Evolutionary conservation across 2,797 vertebrate genomes (phyloP).

Genomic region (Rhyacichthys aspro): DNA sequence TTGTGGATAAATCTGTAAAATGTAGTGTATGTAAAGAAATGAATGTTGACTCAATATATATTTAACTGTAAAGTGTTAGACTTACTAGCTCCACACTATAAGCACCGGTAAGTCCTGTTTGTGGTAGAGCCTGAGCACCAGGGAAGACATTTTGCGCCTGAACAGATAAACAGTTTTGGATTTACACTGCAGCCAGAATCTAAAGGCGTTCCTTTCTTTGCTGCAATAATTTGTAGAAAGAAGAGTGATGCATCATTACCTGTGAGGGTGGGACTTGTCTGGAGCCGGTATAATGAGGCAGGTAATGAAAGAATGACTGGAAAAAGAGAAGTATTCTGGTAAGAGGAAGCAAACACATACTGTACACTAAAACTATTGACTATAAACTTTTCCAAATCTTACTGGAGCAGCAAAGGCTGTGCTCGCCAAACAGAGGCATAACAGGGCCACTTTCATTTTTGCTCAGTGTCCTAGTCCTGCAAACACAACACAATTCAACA

Average conservation of each 20-base stretch:
- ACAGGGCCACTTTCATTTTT: slow-evolving; percentile 72
- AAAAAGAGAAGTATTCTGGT: slow-evolving; percentile 36
- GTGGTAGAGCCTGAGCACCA: slow-evolving; percentile 44
- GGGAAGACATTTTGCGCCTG: slow-evolving; percentile 58
- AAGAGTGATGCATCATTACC: slow-evolving; percentile 49
- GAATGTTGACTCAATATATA: neutral
- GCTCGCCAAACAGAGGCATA: slow-evolving; percentile 73
- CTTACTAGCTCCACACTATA: slow-evolving; percentile 81
- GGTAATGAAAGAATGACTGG: slow-evolving; percentile 72
- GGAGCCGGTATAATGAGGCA: slow-evolving; percentile 69
- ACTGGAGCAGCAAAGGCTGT: slow-evolving; percentile 76
- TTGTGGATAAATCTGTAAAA: slow-evolving; percentile 71
- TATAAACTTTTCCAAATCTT: slow-evolving; percentile 32
- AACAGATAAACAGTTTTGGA: slow-evolving; percentile 5
- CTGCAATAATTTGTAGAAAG: neutral
- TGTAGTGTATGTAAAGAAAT: neutral
- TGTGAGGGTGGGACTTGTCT: slow-evolving; percentile 57
- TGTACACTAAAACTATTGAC: neutral
- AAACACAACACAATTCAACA: slow-evolving; percentile 16
- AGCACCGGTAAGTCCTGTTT: slow-evolving; percentile 51
- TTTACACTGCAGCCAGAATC: neutral
- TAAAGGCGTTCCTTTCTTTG: neutral
- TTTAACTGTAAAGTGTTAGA: slow-evolving; percentile 1
- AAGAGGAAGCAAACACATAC: neutral
- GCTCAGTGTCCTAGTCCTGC: slow-evolving; percentile 27